Evolutionary conservation across 2,797 vertebrate genomes (phyloP), one percentile per base, ranked within the genome.

Genomic region (Monodelphis domestica): DNA sequence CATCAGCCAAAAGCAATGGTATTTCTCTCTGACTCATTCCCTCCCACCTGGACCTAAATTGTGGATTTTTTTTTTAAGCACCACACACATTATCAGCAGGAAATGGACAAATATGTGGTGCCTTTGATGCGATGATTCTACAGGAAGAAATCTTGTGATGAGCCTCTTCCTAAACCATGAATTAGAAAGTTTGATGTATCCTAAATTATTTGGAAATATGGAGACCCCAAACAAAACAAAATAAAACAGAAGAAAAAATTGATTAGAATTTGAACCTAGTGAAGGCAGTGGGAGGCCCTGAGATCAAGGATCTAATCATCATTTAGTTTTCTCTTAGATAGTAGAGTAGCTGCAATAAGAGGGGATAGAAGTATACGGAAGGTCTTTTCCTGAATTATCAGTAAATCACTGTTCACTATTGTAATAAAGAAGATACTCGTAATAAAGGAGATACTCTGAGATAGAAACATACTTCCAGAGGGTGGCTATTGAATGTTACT

Each of bases 21-120:
- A n/a, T 96, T 92, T 95, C 92, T 96, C 93, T 97, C 89, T 97
- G 96, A 96, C 92, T 98, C 96, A 97, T 94, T 94, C 94, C 90
- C 92, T 96, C 94, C 97, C 95, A 96, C 96, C 94, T 97, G 91
- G 96, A 96, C 96, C 95, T 93, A 96, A 97, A 95, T 45, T 91
- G 93, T 96, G 90, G 90, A 94, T 95, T 94, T 96, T 91, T 91
- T 91, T 96, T 97, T 95, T 91, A 96, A 95, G 96, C 96, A 93
- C 91, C 91, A 95, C 93, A 90, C 88, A 90, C 2, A 0, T 94
- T 97, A 96, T 96, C 95, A 95, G 93, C 91, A 96, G 94, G 95
- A 97, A 97, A 95, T 21, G 94, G 95, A 57, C 89, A 92, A 91
- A 89, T 70, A 87, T 1, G 30, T 91, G 26, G 91, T n/a, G 53